Conservation (phyloP, 2,888 invertebrate species). For the Leucania comma region DNA sequence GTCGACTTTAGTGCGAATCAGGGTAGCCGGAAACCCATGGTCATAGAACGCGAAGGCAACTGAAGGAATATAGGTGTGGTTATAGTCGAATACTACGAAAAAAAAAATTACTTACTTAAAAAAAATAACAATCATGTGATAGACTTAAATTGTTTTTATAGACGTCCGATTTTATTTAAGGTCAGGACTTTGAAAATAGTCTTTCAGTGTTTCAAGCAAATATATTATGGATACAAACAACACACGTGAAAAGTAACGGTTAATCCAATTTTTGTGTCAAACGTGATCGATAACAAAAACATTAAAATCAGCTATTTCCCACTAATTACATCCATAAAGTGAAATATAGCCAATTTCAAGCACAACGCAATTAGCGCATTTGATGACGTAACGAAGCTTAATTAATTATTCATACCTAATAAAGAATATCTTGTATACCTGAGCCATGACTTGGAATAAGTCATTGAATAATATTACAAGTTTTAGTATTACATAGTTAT, state of each 20-base stretch:
- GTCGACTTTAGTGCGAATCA: no score
- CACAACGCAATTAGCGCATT: constrained; percentile 6
- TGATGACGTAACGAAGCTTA: not conserved
- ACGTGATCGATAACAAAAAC: constrained; percentile 51
- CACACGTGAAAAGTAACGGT: constrained; percentile 30
- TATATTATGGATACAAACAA: no score
- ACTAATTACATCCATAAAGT: constrained; percentile 43
- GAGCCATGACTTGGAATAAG: not conserved
- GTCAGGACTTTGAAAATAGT: no score
- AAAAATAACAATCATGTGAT: no score
- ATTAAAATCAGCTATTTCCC: constrained; percentile 41
- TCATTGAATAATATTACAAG: not conserved
- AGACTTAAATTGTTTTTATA: no score
- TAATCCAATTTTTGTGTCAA: constrained; percentile 32
- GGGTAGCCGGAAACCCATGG: no score
- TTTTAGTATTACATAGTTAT: not conserved
- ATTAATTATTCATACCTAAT: constrained; percentile 6
- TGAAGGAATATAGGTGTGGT: no score
- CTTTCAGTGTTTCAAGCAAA: not conserved
- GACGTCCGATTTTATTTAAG: not conserved
- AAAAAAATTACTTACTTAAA: no score
- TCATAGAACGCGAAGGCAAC: no score
- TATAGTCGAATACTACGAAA: no score
- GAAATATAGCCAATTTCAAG: constrained; percentile 24
- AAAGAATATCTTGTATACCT: not conserved